A percentile compares a stretch with the other conserved stretches of the same genome.
These are phyloP conservation scores for Vicugna pacos DNA, from an alignment of 2,113 vertebrate genomes.

Conservation along the genomic window DNA sequence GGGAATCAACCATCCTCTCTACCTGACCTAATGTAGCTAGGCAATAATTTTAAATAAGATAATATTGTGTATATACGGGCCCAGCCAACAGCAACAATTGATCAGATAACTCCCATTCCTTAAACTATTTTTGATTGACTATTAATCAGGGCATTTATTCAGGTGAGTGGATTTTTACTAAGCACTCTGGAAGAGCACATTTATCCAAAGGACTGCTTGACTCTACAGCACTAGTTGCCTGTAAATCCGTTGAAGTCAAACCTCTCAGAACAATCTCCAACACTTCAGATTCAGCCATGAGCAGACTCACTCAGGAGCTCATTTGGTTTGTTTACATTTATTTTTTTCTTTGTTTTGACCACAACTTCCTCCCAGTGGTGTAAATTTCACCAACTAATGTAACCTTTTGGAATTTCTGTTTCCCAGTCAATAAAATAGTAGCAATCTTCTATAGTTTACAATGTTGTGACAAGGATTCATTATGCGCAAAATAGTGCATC, in stretches of 20 bases:
- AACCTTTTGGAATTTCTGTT: not conserved
- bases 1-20: not conserved
- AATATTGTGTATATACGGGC: fast-evolving
- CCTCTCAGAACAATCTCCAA: not conserved
- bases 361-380: not conserved
- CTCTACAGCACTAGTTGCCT: not conserved
- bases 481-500: not conserved
- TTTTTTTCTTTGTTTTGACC: not conserved
- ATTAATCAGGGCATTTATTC: not conserved
- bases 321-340: not conserved
- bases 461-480: not conserved
- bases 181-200: not conserved
- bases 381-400: not conserved
- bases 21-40: not conserved
- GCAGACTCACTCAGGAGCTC: not conserved
- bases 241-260: not conserved
- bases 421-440: not conserved
- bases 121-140: not conserved
- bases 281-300: not conserved
- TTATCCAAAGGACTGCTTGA: not conserved
- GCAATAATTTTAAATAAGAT: not conserved
- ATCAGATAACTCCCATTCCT: not conserved
- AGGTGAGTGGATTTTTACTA: not conserved
- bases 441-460: not conserved
- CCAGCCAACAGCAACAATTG: not conserved